These are phyloP conservation scores for Vombatus ursinus DNA, from an alignment of 2,113 vertebrate genomes.

Conservation along the genomic window DNA sequence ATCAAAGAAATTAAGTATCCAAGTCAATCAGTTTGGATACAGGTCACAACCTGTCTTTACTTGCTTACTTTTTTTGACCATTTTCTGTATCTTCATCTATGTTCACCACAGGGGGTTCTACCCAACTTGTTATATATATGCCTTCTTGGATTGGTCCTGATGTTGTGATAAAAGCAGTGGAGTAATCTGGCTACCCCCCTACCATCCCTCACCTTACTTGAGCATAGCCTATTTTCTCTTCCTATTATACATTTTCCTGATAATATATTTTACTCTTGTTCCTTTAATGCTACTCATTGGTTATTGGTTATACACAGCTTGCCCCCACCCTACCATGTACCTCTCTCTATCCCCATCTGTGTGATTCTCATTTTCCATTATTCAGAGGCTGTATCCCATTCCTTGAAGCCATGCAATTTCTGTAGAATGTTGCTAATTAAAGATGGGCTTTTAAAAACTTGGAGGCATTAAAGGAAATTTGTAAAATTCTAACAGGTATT, in stretches of 20 bases:
- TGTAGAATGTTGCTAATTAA: neutral
- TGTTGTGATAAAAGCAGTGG: neutral
- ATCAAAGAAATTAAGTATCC: no score
- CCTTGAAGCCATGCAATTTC: neutral
- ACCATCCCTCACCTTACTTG: no score
- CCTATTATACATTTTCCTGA: no score
- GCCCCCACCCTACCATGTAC: neutral
- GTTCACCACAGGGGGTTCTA: neutral
- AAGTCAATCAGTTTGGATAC: neutral
- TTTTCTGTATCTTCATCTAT: neutral
- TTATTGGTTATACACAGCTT: neutral
- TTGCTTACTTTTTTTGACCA: no score
- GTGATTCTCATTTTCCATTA: neutral
- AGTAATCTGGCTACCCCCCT: neutral
- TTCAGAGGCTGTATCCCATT: neutral
- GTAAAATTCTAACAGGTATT: neutral
- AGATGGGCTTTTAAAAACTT: neutral
- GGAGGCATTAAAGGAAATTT: neutral
- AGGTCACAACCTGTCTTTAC: neutral
- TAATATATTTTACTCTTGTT: no score
- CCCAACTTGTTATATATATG: neutral
- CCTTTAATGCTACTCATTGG: no score
- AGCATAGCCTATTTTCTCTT: no score
- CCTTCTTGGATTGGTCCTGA: neutral
- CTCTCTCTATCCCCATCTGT: neutral